These are phyloP conservation scores for Graptemys geographica DNA, from an alignment of 2,797 vertebrate species.

Conservation along the genomic window DNA sequence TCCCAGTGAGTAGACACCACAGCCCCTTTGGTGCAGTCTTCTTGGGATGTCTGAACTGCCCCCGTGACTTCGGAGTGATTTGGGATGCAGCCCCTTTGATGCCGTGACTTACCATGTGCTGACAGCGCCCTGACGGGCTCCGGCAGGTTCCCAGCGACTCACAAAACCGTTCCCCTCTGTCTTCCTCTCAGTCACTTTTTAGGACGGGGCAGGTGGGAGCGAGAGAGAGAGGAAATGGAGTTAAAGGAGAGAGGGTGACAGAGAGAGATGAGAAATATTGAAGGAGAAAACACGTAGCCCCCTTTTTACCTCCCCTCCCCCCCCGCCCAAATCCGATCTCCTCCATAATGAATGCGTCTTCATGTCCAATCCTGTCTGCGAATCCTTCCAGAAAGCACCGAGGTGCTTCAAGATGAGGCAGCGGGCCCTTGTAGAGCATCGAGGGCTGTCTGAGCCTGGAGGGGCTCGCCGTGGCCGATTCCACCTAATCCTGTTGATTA, in stretches of 20 bases:
- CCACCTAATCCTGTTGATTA: slow-evolving; percentile 89
- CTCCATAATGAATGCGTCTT: slow-evolving; percentile 63
- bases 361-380: slow-evolving; percentile 15
- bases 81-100: neutral
- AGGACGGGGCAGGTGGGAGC: slow-evolving; percentile 40
- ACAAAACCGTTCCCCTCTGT: neutral
- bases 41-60: neutral
- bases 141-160: neutral
- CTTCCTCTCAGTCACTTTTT: neutral
- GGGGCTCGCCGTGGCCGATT: slow-evolving; percentile 59
- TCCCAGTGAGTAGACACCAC: neutral
- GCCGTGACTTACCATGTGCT: neutral
- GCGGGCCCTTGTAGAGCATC: slow-evolving; percentile 11
- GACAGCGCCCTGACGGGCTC: neutral
- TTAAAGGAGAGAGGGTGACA: neutral
- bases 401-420: slow-evolving; percentile 57
- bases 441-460: slow-evolving; percentile 50
- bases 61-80: neutral
- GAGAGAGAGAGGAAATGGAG: neutral
- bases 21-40: neutral
- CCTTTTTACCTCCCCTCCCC: neutral
- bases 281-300: neutral
- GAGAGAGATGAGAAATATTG: neutral
- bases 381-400: slow-evolving; percentile 30
- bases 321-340: neutral